These are phyloP conservation scores for Tanypteryx hageni DNA, from an alignment of 2,888 invertebrate genomes.

Conservation along the genomic window DNA sequence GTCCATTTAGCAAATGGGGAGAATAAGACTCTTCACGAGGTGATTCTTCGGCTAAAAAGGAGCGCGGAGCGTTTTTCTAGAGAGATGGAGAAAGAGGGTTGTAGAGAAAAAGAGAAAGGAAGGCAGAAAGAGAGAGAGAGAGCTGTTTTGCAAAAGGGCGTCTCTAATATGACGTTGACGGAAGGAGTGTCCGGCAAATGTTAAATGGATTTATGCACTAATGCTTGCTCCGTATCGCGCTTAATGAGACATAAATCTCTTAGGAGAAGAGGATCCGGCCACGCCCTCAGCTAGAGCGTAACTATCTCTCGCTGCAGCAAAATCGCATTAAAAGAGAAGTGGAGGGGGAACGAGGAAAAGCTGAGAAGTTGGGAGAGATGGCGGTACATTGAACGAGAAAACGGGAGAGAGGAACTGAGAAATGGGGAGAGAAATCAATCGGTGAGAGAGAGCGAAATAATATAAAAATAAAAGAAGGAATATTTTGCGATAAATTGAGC, in stretches of 20 bases:
- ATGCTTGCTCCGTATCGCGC: constrained; percentile 10
- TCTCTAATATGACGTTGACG: constrained; percentile 19
- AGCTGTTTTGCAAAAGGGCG: background rate
- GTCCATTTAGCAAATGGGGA: background rate
- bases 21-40: no score
- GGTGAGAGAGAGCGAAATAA: background rate
- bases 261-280: background rate
- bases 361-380: background rate
- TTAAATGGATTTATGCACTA: constrained; percentile 25
- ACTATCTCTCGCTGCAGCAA: background rate
- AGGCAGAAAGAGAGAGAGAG: background rate
- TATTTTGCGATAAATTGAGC: background rate
- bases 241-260: constrained; percentile 28
- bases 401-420: no score
- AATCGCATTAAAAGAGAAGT: background rate
- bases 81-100: background rate
- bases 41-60: no score
- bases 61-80: background rate
- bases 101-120: background rate
- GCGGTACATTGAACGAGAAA: no score
- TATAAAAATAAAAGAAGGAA: background rate
- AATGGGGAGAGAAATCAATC: no score
- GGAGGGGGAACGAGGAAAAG: background rate
- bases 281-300: constrained; percentile 5
- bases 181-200: background rate